Conservation (phyloP, 1,140 invertebrate genomes). For the Drosophila sulfurigaster region DNA sequence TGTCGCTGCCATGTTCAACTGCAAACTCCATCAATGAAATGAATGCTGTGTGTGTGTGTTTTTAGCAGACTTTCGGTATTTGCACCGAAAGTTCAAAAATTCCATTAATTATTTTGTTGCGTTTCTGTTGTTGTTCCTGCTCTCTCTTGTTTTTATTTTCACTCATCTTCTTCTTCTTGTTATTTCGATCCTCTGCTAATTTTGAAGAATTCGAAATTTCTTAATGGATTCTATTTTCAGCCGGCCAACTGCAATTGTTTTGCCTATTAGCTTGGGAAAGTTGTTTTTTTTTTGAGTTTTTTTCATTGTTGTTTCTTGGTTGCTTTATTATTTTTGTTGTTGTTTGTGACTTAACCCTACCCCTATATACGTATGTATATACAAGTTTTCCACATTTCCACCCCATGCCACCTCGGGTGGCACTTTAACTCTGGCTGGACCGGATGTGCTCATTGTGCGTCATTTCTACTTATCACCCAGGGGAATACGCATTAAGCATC, state of each 20-base stretch:
- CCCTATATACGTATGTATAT: background rate
- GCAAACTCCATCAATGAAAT: conserved; percentile 58
- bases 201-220: conserved; percentile 56
- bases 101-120: conserved; percentile 70
- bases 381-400: conserved; percentile 25
- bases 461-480: conserved; percentile 58
- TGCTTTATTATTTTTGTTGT: background rate
- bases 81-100: conserved; percentile 76
- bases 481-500: conserved; percentile 28
- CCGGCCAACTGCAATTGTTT: conserved; percentile 23
- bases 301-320: background rate
- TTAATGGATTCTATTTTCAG: conserved; percentile 39
- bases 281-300: background rate
- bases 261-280: conserved; percentile 33
- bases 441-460: conserved; percentile 73
- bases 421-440: conserved; percentile 19
- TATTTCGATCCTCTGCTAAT: conserved; percentile 51
- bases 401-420: conserved; percentile 9
- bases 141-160: background rate
- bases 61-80: conserved; percentile 43
- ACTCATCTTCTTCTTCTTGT: background rate
- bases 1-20: background rate
- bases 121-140: conserved; percentile 43
- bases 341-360: conserved; percentile 13
- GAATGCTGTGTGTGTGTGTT: conserved; percentile 47